Base-by-base conservation (phyloP, 2,113 vertebrate species). In the Anhinga rufa region DNA sequence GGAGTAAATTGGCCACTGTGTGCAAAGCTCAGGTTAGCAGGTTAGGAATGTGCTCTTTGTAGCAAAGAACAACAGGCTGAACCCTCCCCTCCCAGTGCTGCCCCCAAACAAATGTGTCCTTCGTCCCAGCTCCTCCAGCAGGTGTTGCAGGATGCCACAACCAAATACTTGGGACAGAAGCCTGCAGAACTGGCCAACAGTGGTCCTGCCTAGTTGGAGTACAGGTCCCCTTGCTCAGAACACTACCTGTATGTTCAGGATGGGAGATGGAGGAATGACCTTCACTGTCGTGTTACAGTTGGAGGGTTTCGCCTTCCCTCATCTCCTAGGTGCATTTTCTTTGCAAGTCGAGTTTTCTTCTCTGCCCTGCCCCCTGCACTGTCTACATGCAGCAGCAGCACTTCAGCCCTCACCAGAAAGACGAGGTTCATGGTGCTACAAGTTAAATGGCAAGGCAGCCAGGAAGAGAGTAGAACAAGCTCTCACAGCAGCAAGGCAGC, bases 401-500 rank as follows among this genome's bases (percentile, higher is more conserved):
- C 70, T 65, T 44, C 58, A 76, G 85, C 52, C 80, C 87, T 83
- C 88, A 84, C 65, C 77, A 28, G 21, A 54, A 68, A 52, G 66
- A 82, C 5, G 28, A 82, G 84, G 71, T 52, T 86, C 65, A 13
- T 13, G n/a, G 74, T 92, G 90, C 78, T 71, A 70, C 93, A 77
- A 38, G 55, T 87, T 81, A 91, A 95, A 95, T 60, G 88, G 84
- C 91, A 95, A 93, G 91, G 93, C 80, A 88, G 79, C 92, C 82
- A 86, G 93, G 88, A 88, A 87, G 88, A 93, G 86, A 62, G 93
- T 76, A 72, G 51, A 82, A 90, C 22, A 90, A 88, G 86, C 91
- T 92, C 88, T 90, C 81, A 68, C 74, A 96, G 91, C 90, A 96
- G 95, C 92, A 88, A 96, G 92, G 93, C 93, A 97, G 92, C 96